Evolutionary conservation across 2,888 invertebrate genomes (phyloP).

Genomic region (Germaria angustata): DNA sequence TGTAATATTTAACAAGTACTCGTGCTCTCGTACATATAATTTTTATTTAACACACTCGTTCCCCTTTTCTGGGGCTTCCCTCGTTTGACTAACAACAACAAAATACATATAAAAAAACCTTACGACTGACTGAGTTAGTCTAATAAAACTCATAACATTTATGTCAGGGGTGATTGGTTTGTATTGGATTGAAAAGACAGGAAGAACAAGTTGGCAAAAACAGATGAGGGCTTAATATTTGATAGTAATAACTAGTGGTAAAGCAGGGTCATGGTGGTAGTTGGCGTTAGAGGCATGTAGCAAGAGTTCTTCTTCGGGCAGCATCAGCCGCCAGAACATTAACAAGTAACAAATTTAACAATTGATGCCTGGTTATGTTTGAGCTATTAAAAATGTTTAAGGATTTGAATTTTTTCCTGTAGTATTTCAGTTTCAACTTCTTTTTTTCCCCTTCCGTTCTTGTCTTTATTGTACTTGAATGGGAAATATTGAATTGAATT

Average conservation of each 20-base stretch:
- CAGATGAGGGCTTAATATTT: slow-evolving; percentile 25
- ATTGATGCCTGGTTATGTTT: slow-evolving; percentile 28
- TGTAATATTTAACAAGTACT: slow-evolving; percentile 65
- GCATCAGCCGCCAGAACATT: not conserved
- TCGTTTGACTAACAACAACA: not conserved
- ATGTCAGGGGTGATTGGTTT: slow-evolving; percentile 51
- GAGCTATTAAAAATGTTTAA: slow-evolving; percentile 42
- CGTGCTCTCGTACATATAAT: slow-evolving; percentile 41
- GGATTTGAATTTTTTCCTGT: not conserved
- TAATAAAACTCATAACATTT: slow-evolving; percentile 34
- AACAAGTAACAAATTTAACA: slow-evolving; percentile 54
- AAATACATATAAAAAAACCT: not conserved
- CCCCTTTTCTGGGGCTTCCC: not conserved
- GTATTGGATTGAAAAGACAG: slow-evolving; percentile 32
- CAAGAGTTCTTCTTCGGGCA: not conserved
- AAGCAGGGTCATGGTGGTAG: not conserved
- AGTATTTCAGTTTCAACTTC: not conserved
- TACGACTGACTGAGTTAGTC: not conserved
- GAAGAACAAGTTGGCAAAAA: not conserved
- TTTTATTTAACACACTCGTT: slow-evolving; percentile 46
- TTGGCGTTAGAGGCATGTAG: not conserved
- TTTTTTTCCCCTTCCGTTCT: not conserved
- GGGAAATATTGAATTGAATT: slow-evolving; percentile 38
- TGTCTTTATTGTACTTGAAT: not conserved
- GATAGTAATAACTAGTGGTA: not conserved